A percentile compares a stretch with the other conserved stretches of the same genome.
These are phyloP conservation scores for Leptobrachium ailaonicum DNA, from an alignment of 2,113 vertebrate genomes.

Conservation along the genomic window DNA sequence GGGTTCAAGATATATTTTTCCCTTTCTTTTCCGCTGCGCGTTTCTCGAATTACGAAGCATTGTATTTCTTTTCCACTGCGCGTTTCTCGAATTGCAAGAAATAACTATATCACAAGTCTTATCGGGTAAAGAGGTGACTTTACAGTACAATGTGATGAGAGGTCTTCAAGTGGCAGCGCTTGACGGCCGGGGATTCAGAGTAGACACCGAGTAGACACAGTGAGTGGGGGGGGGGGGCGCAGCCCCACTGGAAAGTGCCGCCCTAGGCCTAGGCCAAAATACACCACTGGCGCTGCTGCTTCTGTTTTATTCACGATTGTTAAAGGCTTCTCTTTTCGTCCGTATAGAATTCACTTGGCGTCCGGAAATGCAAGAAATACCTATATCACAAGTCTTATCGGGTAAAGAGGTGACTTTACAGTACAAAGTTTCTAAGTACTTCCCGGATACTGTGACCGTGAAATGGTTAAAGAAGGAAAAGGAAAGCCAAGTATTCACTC, in stretches of 20 bases:
- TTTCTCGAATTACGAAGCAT: no score
- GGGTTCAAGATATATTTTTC: no score
- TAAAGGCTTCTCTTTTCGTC: background rate
- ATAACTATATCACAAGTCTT: background rate
- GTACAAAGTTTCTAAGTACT: conserved; percentile 13
- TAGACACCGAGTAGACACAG: no score
- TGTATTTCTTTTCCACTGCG: no score
- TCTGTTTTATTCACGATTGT: no score
- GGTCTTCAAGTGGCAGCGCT: no score
- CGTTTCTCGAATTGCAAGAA: conserved; percentile 1
- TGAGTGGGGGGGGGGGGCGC: no score
- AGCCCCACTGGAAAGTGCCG: no score
- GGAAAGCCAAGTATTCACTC: background rate
- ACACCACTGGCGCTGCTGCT: no score
- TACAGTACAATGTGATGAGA: conserved; percentile 1
- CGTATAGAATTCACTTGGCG: conserved; percentile 1
- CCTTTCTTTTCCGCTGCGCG: no score
- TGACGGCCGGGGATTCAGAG: no score
- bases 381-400: background rate
- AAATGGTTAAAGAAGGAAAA: conserved; percentile 28
- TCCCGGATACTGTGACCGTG: conserved; percentile 18
- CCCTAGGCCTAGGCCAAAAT: no score
- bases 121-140: background rate
- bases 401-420: background rate
- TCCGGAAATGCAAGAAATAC: conserved; percentile 10